phyloP scores from a whole-genome alignment of 37 sponge, comb jelly and placozoan genomes.

The Beroe forskalii region DNA sequence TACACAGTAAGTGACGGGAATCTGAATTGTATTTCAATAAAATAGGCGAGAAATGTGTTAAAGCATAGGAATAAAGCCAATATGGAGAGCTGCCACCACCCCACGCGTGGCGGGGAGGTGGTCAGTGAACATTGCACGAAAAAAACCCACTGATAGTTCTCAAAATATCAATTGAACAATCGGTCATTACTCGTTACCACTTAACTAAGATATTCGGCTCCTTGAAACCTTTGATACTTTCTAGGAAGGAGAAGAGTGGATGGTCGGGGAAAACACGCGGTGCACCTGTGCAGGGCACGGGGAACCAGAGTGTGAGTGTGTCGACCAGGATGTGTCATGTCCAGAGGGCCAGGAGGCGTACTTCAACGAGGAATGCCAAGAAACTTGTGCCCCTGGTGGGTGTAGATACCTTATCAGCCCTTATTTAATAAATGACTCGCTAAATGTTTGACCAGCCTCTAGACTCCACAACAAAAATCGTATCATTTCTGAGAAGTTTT shows the following conservation, averaged over 20 bases:
- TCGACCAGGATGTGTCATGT: neutral
- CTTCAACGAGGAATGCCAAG: neutral
- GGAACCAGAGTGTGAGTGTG: neutral
- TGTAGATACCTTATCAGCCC: too few relatives aligned
- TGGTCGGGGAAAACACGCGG: neutral
- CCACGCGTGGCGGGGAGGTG: neutral
- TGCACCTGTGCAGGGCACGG: slow-evolving; percentile 1
- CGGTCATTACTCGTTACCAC: too few relatives aligned
- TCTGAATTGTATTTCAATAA: too few relatives aligned
- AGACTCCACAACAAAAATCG: too few relatives aligned
- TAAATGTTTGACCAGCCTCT: too few relatives aligned
- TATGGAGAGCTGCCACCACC: neutral
- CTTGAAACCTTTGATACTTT: neutral
- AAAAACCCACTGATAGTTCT: neutral
- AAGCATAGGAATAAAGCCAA: too few relatives aligned
- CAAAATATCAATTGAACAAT: too few relatives aligned
- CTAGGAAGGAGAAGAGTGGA: slow-evolving; percentile 48
- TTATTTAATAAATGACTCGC: too few relatives aligned
- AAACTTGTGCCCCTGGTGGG: neutral
- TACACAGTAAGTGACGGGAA: slow-evolving; percentile 2
- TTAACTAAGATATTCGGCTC: neutral
- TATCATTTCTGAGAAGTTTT: too few relatives aligned
- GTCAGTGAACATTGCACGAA: neutral
- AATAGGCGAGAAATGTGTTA: too few relatives aligned
- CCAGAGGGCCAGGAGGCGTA: neutral